These are phyloP conservation scores for Carposina sasakii DNA, from an alignment of 1,140 invertebrate genomes.

Conservation along the genomic window DNA sequence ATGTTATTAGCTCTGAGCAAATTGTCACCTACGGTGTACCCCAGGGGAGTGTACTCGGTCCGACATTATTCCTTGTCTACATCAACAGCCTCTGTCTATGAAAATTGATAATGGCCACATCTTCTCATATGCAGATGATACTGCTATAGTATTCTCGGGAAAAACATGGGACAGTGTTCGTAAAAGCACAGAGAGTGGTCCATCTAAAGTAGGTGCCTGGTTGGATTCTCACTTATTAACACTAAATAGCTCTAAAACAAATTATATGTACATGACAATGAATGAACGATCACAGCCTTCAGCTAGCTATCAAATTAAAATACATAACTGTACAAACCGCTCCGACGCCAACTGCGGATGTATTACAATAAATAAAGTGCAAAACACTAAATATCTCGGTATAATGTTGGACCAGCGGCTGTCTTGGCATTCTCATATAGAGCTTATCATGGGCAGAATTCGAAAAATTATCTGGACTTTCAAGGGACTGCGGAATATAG, in stretches of 20 bases:
- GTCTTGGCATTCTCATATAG: too few relatives aligned
- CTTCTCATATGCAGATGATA: constrained; percentile 4
- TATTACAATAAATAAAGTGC: background rate
- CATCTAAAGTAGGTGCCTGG: too few relatives aligned
- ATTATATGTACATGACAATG: constrained; percentile 7
- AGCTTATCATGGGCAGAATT: background rate
- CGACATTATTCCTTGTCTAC: constrained; percentile 17
- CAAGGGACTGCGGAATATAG: constrained; percentile 5
- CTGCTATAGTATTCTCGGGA: too few relatives aligned
- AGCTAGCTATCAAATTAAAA: background rate
- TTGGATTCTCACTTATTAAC: too few relatives aligned
- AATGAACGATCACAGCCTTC: background rate
- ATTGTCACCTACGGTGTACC: constrained; percentile 4
- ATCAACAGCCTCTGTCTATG: constrained; percentile 14
- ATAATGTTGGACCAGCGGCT: constrained; percentile 2
- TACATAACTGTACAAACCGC: constrained; percentile 3
- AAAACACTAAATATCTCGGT: constrained; percentile 6
- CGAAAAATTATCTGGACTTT: constrained; percentile 7
- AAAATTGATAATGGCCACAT: background rate
- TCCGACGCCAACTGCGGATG: background rate
- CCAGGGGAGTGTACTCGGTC: constrained; percentile 16
- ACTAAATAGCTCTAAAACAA: too few relatives aligned
- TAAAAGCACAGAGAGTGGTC: too few relatives aligned
- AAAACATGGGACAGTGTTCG: too few relatives aligned
- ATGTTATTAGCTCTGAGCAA: background rate